A percentile compares a stretch with the other conserved stretches of the same genome.
Conservation (phyloP, 2,797 vertebrate genomes). For the Sphenopsis melanotis region DNA sequence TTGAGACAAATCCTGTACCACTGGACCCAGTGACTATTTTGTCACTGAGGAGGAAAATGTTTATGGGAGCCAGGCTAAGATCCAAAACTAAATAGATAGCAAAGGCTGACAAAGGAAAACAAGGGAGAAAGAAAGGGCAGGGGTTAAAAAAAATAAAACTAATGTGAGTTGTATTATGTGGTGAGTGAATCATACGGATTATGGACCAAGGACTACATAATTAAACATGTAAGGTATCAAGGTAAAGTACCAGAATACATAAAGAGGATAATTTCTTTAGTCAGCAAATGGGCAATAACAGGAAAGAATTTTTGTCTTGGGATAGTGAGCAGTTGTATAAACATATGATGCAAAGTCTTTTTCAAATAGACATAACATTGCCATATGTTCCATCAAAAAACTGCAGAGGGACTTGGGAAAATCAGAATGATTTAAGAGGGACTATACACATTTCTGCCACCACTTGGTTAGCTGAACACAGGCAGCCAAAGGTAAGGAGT, state of each 20-base stretch:
- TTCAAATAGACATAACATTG: constrained; percentile 82
- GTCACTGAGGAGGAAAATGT: neutral
- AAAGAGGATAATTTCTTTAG: constrained; percentile 83
- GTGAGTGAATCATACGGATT: constrained; percentile 72
- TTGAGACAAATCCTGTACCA: neutral
- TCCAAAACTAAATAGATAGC: neutral
- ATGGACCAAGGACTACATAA: constrained; percentile 77
- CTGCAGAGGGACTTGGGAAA: constrained; percentile 79
- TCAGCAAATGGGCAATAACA: constrained; percentile 84
- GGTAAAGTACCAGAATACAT: constrained; percentile 82
- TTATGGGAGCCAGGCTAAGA: neutral
- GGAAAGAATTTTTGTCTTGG: constrained; percentile 83
- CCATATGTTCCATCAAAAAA: constrained; percentile 79
- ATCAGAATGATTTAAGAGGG: constrained; percentile 79
- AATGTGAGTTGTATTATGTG: neutral
- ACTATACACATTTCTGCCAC: constrained; percentile 70
- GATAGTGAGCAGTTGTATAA: constrained; percentile 82
- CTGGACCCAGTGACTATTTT: neutral
- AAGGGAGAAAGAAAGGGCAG: neutral
- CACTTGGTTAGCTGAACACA: constrained; percentile 72
- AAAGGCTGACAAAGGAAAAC: neutral
- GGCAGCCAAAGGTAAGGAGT: constrained; percentile 69
- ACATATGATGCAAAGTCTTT: constrained; percentile 84
- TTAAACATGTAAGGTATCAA: constrained; percentile 80
- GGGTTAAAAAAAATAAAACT: constrained; percentile 51